Conservation (phyloP, 2,888 invertebrate genomes). For the Nesidiocoris tenuis region DNA sequence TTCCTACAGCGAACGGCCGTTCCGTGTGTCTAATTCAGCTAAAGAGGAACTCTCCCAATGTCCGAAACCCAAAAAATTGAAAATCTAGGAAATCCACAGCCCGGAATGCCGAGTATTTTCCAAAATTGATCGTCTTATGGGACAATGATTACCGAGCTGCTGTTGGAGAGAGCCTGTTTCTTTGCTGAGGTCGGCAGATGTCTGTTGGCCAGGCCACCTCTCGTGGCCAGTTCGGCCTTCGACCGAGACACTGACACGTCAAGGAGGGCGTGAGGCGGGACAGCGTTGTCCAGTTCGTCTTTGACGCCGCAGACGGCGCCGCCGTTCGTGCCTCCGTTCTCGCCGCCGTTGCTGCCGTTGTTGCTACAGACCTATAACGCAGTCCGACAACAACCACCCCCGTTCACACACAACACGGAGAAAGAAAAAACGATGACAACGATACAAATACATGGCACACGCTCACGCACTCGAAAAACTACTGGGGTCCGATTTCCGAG, state of each 20-base stretch:
- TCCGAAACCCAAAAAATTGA: too few species aligned
- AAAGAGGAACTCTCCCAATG: too few species aligned
- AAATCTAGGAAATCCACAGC: too few species aligned
- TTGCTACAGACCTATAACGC: conserved; percentile 33
- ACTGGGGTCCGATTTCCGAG: too few species aligned
- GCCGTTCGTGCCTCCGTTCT: not conserved
- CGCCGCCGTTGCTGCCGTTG: not conserved
- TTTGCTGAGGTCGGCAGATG: conserved; percentile 60
- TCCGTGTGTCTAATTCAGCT: too few species aligned
- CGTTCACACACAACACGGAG: conserved; percentile 5
- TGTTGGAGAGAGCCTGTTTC: conserved; percentile 59
- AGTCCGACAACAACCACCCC: conserved; percentile 24
- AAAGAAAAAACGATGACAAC: not conserved
- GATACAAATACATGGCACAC: not conserved
- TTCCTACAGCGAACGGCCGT: too few species aligned
- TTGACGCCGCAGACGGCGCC: conserved; percentile 48
- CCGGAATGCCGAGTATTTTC: too few species aligned
- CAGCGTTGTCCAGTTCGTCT: conserved; percentile 80
- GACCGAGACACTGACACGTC: conserved; percentile 83
- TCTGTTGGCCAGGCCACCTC: conserved; percentile 71
- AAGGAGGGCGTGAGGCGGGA: conserved; percentile 82
- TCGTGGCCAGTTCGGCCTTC: conserved; percentile 79
- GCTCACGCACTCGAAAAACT: not conserved
- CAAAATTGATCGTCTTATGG: too few species aligned
- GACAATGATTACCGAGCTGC: conserved; percentile 60